Conservation (phyloP, 2,888 invertebrate species). For the Zaprionus bogoriensis region DNA sequence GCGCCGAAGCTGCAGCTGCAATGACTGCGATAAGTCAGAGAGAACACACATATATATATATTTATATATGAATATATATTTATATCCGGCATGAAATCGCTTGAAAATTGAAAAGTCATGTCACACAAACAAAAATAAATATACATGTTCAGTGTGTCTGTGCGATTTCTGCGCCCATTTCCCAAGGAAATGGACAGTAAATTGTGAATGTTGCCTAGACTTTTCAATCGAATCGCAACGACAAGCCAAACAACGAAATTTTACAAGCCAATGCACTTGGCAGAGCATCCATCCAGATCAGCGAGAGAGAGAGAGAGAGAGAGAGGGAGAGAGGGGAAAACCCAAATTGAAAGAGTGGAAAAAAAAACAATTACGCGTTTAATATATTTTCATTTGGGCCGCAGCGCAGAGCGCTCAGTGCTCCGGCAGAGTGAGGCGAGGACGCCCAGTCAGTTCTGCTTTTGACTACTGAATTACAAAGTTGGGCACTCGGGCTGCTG, state of each 20-base stretch:
- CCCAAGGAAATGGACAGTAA: conserved; percentile 35
- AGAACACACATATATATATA: conserved; percentile 17
- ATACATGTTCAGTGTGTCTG: neutral
- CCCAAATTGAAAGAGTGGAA: conserved; percentile 16
- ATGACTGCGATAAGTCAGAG: conserved; percentile 42
- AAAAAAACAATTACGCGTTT: conserved; percentile 71
- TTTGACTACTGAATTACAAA: conserved; percentile 56
- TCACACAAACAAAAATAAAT: neutral
- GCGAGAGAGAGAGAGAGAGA: conserved; percentile 21
- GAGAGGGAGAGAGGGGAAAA: neutral
- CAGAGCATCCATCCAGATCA: conserved; percentile 31
- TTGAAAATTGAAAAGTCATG: conserved; percentile 67
- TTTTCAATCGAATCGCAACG: conserved; percentile 46
- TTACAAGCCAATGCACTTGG: conserved; percentile 67
- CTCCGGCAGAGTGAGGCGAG: neutral
- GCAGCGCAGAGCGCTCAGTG: conserved; percentile 19
- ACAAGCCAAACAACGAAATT: conserved; percentile 64
- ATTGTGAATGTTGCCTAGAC: conserved; percentile 48
- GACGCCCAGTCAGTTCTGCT: conserved; percentile 20
- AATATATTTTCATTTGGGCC: conserved; percentile 76
- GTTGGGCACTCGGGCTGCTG: conserved; percentile 3
- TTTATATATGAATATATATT: neutral
- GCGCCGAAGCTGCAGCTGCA: conserved; percentile 29
- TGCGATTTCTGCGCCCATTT: neutral
- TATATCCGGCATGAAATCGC: conserved; percentile 21